A percentile compares a stretch with the other conserved stretches of the same genome.
Evolutionary conservation across 2,797 vertebrate species (phyloP).

Genomic region (Lepilemur septentrionalis): DNA sequence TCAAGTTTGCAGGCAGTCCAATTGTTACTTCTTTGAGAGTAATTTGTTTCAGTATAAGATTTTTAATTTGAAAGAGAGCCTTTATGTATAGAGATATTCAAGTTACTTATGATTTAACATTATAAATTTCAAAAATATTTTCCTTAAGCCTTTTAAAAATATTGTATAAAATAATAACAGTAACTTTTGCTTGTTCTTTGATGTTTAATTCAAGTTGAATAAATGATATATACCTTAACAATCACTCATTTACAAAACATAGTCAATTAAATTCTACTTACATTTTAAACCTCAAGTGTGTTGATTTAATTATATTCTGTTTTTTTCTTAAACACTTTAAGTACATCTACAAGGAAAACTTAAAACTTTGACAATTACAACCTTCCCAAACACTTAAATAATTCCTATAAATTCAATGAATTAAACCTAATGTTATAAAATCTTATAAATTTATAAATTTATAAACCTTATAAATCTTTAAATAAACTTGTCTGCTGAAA

Average conservation of each 20-base stretch:
- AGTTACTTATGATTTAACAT: background rate
- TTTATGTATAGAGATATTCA: background rate
- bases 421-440: background rate
- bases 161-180: background rate
- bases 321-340: background rate
- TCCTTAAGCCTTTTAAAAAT: background rate
- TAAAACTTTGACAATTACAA: background rate
- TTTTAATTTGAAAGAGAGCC: background rate
- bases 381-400: background rate
- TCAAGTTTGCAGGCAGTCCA: background rate
- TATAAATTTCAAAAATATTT: background rate
- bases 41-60: background rate
- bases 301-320: background rate
- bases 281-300: background rate
- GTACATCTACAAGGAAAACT: background rate
- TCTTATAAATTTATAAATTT: background rate
- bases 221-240: background rate
- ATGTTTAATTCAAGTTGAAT: background rate
- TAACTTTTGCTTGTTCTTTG: background rate
- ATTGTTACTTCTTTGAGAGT: background rate
- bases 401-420: background rate
- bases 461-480: too few relatives aligned
- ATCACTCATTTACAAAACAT: background rate
- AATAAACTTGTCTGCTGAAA: background rate
- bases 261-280: background rate